Percentiles rank a stretch among this genome's conserved stretches.
phyloP scores from a whole-genome alignment of 2,113 vertebrate genomes.

The Apteryx owenii region DNA sequence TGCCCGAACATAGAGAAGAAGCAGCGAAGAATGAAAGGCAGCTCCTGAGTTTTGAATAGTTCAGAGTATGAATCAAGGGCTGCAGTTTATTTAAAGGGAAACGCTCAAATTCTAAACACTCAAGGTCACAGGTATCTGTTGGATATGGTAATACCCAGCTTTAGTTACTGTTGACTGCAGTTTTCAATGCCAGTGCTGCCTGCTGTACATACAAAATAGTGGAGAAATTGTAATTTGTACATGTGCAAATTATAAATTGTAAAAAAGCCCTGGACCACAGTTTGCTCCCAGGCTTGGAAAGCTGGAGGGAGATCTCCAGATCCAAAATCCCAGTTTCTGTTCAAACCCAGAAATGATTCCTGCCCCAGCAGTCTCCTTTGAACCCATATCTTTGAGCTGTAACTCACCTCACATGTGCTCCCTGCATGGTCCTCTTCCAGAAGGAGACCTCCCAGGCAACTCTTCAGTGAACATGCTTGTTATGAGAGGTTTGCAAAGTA shows the following conservation, averaged over 20 bases:
- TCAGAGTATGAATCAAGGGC: neutral
- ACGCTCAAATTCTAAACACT: neutral
- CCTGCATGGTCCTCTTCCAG: neutral
- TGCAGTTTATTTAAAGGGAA: slow-evolving; percentile 3
- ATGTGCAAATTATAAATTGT: neutral
- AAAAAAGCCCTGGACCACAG: neutral
- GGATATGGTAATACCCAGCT: neutral
- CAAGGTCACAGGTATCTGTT: neutral
- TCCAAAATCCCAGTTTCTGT: neutral
- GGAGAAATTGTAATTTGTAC: neutral
- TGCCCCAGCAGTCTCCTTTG: neutral
- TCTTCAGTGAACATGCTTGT: neutral
- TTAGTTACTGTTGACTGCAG: neutral
- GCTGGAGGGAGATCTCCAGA: neutral
- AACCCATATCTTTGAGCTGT: neutral
- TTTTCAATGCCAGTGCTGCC: neutral
- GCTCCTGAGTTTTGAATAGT: neutral
- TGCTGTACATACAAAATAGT: rapidly evolving
- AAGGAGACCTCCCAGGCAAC: neutral
- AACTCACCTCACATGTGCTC: neutral
- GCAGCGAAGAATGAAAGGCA: neutral
- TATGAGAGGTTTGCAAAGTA: neutral
- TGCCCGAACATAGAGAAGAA: neutral
- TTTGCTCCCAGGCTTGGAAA: neutral
- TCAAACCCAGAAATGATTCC: neutral